A percentile compares a stretch with the other conserved stretches of the same genome.
Evolutionary conservation across 35 echinoderm and acorn worm species (phyloP).

Genomic region (Antedon bifida): DNA sequence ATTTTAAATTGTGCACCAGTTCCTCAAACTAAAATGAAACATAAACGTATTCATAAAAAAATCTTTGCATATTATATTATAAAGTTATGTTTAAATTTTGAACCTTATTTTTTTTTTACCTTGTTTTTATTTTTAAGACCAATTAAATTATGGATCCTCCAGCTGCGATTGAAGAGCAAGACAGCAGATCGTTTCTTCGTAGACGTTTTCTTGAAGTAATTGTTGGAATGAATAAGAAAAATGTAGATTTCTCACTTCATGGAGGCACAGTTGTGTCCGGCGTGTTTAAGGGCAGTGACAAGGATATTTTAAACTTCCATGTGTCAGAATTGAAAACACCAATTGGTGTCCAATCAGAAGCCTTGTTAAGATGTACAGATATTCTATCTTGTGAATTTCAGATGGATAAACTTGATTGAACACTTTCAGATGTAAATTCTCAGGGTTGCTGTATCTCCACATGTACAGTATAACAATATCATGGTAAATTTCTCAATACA

Average conservation of each 20-base stretch:
- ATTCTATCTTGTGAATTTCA: slow-evolving; percentile 35
- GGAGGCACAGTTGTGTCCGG: slow-evolving; percentile 33
- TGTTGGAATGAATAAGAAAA: slow-evolving; percentile 13
- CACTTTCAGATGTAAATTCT: too few species aligned
- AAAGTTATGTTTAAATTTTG: too few species aligned
- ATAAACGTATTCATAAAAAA: too few species aligned
- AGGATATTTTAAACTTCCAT: slow-evolving; percentile 44
- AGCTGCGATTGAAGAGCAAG: slow-evolving; percentile 20
- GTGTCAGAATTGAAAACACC: slow-evolving; percentile 50
- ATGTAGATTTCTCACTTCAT: slow-evolving; percentile 34
- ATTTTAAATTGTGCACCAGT: too few species aligned
- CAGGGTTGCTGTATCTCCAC: too few species aligned
- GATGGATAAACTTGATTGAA: neutral
- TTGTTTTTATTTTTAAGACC: too few species aligned
- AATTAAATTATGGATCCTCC: neutral
- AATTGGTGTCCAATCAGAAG: slow-evolving; percentile 44
- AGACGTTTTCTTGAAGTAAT: slow-evolving; percentile 44
- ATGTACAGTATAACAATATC: too few species aligned
- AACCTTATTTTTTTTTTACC: too few species aligned
- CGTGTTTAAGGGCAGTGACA: slow-evolving; percentile 31
- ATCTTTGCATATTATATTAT: too few species aligned
- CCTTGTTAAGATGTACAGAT: slow-evolving; percentile 39
- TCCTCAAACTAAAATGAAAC: too few species aligned
- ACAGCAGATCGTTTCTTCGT: slow-evolving; percentile 37
- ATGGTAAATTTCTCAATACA: too few species aligned